Evolutionary conservation across 2,888 invertebrate genomes (phyloP).

Genomic region (Diplazon laetatorius): DNA sequence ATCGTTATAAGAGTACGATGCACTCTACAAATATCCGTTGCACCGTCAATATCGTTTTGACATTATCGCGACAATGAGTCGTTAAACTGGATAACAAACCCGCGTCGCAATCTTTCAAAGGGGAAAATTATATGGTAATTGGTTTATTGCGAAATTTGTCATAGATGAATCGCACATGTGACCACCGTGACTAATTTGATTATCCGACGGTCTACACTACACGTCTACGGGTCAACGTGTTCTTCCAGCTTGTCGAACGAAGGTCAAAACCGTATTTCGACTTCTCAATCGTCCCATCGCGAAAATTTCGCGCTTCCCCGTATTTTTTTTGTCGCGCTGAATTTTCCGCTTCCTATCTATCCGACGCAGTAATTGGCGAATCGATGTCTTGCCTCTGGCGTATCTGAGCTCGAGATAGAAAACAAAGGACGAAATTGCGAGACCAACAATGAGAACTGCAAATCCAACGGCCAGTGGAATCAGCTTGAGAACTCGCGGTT

Average conservation of each 20-base stretch:
- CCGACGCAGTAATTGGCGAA: not conserved
- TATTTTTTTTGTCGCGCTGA: not conserved
- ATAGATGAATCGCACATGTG: too few species aligned
- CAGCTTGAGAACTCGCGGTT: conserved; percentile 65
- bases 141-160: too few species aligned
- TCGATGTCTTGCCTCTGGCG: not conserved
- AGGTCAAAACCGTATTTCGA: too few species aligned
- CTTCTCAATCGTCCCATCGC: not conserved
- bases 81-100: too few species aligned
- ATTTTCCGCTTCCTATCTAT: not conserved
- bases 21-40: too few species aligned
- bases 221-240: not conserved
- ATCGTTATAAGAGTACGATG: too few species aligned
- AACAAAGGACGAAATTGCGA: not conserved
- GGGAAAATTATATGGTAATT: too few species aligned
- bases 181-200: too few species aligned
- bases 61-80: too few species aligned
- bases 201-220: not conserved
- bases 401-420: conserved; percentile 7
- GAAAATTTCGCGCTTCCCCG: not conserved
- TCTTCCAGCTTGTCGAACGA: too few species aligned
- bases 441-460: not conserved
- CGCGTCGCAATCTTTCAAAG: too few species aligned
- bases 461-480: not conserved
- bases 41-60: too few species aligned